A percentile compares a stretch with the other conserved stretches of the same genome.
phyloP scores from a whole-genome alignment of 2,888 invertebrate genomes.

The Trilocha varians region DNA sequence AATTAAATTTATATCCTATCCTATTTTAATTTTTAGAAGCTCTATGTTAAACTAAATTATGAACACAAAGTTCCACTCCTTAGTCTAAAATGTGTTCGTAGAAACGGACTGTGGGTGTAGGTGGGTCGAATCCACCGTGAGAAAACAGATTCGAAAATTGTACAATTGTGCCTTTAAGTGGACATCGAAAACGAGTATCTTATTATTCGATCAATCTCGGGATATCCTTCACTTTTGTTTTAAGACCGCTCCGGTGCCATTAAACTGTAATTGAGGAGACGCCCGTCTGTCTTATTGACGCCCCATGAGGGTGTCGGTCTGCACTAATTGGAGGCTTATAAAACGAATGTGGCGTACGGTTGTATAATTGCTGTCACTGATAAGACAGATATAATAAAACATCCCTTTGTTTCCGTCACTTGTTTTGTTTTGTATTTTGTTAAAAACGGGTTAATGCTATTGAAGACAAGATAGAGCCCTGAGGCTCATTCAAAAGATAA shows the following conservation, averaged over 20 bases:
- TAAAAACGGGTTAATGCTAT: slow-evolving; percentile 18
- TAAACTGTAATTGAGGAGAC: slow-evolving; percentile 29
- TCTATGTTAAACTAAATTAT: slow-evolving; percentile 36
- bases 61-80: slow-evolving; percentile 51
- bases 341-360: neutral
- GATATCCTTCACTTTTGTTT: slow-evolving; percentile 29
- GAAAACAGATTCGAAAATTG: slow-evolving; percentile 52
- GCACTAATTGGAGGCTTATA: slow-evolving; percentile 1
- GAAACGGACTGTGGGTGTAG: slow-evolving; percentile 52
- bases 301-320: slow-evolving; percentile 5
- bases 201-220: slow-evolving; percentile 31
- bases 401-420: neutral
- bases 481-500: slow-evolving; percentile 46
- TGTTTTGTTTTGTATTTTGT: slow-evolving; percentile 12
- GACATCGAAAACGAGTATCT: slow-evolving; percentile 30
- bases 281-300: slow-evolving; percentile 21
- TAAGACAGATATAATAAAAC: neutral
- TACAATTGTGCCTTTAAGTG: slow-evolving; percentile 37
- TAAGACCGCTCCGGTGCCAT: slow-evolving; percentile 18
- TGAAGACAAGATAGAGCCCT: slow-evolving; percentile 29
- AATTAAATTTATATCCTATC: neutral
- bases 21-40: neutral
- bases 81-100: slow-evolving; percentile 54
- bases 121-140: slow-evolving; percentile 45
- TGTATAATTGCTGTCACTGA: neutral